A percentile compares a stretch with the other conserved stretches of the same genome.
phyloP scores from a whole-genome alignment of 2,113 vertebrate species.

The Choloepus hoffmanni region DNA sequence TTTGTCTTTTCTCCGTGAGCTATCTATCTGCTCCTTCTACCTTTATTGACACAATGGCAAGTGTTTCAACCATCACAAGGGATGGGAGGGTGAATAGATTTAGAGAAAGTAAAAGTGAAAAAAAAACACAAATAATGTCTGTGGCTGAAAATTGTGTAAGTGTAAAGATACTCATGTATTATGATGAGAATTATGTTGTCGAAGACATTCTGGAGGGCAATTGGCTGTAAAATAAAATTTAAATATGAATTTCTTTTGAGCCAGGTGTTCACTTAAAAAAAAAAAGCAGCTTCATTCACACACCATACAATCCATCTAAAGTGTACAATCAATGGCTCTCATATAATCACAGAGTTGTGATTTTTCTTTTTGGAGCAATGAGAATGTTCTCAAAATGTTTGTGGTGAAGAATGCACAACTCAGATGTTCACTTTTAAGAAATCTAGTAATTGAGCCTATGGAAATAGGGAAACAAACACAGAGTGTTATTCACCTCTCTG shows the following conservation, averaged over 20 bases:
- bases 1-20: background rate
- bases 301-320: too few species aligned
- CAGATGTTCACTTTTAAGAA: background rate
- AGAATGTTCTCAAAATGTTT: too few species aligned
- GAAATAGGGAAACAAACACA: background rate
- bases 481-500: background rate
- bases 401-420: too few species aligned
- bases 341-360: too few species aligned
- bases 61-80: background rate
- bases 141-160: background rate
- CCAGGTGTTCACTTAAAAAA: background rate
- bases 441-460: background rate
- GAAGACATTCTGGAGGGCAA: background rate
- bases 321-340: too few species aligned
- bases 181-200: background rate
- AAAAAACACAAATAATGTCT: background rate
- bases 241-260: background rate
- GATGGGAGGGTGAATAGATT: background rate
- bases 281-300: too few species aligned
- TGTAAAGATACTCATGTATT: background rate
- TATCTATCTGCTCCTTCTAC: background rate
- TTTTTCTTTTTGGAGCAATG: too few species aligned
- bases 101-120: background rate
- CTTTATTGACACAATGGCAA: background rate
- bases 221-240: background rate